Evolutionary conservation across 2,888 invertebrate genomes (phyloP), one percentile per base, ranked within the genome.

Genomic region (Drosophila aldrichi): DNA sequence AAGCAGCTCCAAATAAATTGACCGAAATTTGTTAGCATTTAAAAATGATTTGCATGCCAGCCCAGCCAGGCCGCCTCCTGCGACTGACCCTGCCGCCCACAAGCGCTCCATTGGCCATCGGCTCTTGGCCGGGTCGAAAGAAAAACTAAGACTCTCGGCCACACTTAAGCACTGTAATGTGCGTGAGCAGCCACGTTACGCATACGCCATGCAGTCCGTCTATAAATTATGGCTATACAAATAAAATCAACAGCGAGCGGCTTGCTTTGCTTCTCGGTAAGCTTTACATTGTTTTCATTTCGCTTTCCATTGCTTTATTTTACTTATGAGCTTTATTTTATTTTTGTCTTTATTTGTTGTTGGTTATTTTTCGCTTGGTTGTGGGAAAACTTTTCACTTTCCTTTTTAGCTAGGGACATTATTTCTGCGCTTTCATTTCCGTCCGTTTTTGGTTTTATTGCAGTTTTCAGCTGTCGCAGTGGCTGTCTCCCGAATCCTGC

Each of bases 11-110:
- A 81, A 81, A 81, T 82, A 89, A 86, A 86, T 89, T 89, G 85
- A 54, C 52, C 77, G 82, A 87, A 84, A 87, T 87, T 87, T 88
- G 88, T 87, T 76, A 85, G 89, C 89, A 89, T 87, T 87, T 87
- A 85, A 87, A 86, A 85, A 82, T 85, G 86, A 89, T 88, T 89
- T 87, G 86, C 79, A 74, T 82, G 41, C 41, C 54, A 70, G 41
- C 22, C 41, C 54, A 70, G 41, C 22, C 48, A 51, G 40, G 14
- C 48, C 40, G 63, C 64, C 41, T 49, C 46, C 44, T 34, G 2
- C 40, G n/a, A 20, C 16, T 22, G 63, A 7, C 22, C 7, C 32
- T 0, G 0, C 16, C 41, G 5, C 14, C 7, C 38, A 10, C 12
- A n/a, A 16, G 3, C 20, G 1, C 22, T 55, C 54, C 59, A 38